Conservation (phyloP, 2,888 invertebrate species). For the Dryobotodes eremita region DNA sequence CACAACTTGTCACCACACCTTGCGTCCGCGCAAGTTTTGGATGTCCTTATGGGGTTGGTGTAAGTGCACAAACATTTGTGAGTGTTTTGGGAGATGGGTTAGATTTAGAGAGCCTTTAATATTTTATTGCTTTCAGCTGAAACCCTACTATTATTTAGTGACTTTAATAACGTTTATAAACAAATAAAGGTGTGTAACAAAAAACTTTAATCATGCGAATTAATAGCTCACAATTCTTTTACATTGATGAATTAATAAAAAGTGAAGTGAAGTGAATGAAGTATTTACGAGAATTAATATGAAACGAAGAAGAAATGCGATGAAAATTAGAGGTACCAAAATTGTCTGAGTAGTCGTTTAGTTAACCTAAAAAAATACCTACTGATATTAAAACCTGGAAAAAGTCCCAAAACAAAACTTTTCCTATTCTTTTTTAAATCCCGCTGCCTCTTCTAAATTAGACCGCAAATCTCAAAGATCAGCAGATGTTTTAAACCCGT, state of each 20-base stretch:
- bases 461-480: slow-evolving; percentile 65
- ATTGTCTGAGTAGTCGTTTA: neutral
- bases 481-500: slow-evolving; percentile 83
- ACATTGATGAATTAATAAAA: neutral
- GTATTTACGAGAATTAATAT: too few relatives aligned
- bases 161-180: neutral
- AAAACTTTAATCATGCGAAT: neutral
- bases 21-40: slow-evolving; percentile 74
- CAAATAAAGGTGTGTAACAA: neutral
- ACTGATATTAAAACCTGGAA: too few relatives aligned
- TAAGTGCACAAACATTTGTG: slow-evolving; percentile 45
- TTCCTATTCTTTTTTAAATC: neutral
- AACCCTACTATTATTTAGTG: neutral
- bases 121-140: neutral
- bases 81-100: neutral
- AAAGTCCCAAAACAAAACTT: neutral
- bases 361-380: neutral
- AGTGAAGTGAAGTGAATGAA: too few relatives aligned
- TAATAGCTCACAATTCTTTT: neutral
- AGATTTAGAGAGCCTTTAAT: neutral
- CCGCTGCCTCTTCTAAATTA: slow-evolving; percentile 39
- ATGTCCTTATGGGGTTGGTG: slow-evolving; percentile 49
- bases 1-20: slow-evolving; percentile 76
- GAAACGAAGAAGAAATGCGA: neutral
- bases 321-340: neutral